Conservation (phyloP, 1,140 invertebrate genomes). For the Drosophila paulistorum region DNA sequence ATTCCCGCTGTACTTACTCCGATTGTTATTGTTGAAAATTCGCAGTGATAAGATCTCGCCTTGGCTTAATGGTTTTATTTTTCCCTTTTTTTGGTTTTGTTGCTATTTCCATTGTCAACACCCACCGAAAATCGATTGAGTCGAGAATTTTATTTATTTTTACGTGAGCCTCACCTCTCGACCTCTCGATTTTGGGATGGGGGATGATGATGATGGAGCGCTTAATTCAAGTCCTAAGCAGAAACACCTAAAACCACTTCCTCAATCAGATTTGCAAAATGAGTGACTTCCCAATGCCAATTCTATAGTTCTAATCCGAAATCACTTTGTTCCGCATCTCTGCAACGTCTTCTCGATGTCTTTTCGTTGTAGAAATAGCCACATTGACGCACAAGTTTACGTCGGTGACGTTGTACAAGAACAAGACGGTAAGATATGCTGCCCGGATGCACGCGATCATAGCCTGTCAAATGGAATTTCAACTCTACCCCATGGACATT, state of each 20-base stretch:
- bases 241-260: conserved; percentile 28
- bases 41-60: conserved; percentile 66
- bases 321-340: conserved; percentile 75
- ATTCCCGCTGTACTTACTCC: neutral
- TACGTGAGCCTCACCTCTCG: neutral
- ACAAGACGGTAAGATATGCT: conserved; percentile 90
- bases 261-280: conserved; percentile 28
- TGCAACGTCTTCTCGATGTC: conserved; percentile 79
- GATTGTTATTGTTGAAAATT: conserved; percentile 40
- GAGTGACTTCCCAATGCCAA: conserved; percentile 70
- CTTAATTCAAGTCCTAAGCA: conserved; percentile 36
- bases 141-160: conserved; percentile 36
- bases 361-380: conserved; percentile 87
- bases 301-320: conserved; percentile 79
- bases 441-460: conserved; percentile 92
- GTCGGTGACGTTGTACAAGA: conserved; percentile 89
- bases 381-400: conserved; percentile 91
- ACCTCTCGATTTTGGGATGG: neutral
- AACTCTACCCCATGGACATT: conserved; percentile 92
- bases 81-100: conserved; percentile 3
- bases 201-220: neutral
- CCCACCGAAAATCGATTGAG: conserved; percentile 58
- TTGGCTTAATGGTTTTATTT: conserved; percentile 37
- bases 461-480: conserved; percentile 93
- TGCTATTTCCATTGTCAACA: conserved; percentile 54